Conservation (phyloP, 2,888 invertebrate genomes). For the Idaea aversata region DNA sequence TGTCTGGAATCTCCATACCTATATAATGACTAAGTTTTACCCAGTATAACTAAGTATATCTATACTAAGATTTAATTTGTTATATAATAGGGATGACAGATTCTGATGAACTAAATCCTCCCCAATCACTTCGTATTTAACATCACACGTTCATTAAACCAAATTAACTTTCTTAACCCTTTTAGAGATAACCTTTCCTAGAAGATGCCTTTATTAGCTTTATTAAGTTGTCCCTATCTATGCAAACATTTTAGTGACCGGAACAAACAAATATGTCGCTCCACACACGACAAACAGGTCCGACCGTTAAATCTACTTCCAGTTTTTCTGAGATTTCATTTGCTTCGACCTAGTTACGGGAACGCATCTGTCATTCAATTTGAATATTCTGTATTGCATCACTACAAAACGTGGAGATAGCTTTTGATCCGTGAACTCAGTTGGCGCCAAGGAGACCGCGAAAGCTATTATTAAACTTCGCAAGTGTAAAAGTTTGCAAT, state of each 20-base stretch:
- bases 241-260: constrained; percentile 34
- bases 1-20: constrained; percentile 33
- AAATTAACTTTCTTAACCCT: not conserved
- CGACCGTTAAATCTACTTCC: constrained; percentile 55
- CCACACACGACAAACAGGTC: constrained; percentile 32
- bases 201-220: not conserved
- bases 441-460: constrained; percentile 6
- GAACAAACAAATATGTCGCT: constrained; percentile 38
- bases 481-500: constrained; percentile 11
- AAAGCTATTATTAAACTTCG: constrained; percentile 7
- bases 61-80: not conserved
- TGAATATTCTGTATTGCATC: constrained; percentile 24
- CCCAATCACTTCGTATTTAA: no score
- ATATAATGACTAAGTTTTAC: not conserved
- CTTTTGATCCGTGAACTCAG: not conserved
- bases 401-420: constrained; percentile 13
- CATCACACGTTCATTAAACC: not conserved
- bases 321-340: constrained; percentile 48
- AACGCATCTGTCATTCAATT: constrained; percentile 32
- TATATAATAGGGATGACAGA: no score
- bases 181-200: not conserved
- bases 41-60: not conserved
- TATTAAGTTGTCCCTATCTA: constrained; percentile 8
- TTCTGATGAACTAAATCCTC: no score
- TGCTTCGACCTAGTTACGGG: constrained; percentile 48